Evolutionary conservation across 1,140 invertebrate genomes (phyloP).

Genomic region (Drosophila orena): DNA sequence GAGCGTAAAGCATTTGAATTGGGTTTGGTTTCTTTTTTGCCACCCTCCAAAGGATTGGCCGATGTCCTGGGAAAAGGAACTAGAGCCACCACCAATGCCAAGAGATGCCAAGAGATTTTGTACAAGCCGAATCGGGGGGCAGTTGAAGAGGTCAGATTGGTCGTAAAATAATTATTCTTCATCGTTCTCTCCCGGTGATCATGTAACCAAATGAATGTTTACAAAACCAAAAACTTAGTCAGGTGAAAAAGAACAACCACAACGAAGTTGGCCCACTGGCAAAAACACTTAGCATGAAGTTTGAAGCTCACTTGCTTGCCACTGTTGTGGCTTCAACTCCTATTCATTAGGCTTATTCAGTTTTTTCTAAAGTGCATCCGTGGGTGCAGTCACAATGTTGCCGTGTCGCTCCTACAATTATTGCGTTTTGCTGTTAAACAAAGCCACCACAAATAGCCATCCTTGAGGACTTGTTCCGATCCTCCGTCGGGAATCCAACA

Average conservation of each 20-base stretch:
- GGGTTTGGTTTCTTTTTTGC: not conserved
- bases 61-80: not conserved
- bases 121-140: not conserved
- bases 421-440: slow-evolving; percentile 76
- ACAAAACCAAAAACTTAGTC: slow-evolving; percentile 19
- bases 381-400: slow-evolving; percentile 20
- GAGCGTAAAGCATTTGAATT: slow-evolving; percentile 76
- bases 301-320: too few relatives aligned
- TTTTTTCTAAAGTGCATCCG: not conserved
- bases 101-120: not conserved
- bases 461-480: slow-evolving; percentile 11
- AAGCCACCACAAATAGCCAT: slow-evolving; percentile 39
- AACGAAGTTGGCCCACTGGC: not conserved
- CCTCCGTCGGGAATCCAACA: not conserved
- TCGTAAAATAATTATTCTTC: slow-evolving; percentile 8
- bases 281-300: not conserved
- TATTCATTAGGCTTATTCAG: too few relatives aligned
- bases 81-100: not conserved
- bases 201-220: slow-evolving; percentile 29
- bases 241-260: not conserved
- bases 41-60: slow-evolving; percentile 26
- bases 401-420: slow-evolving; percentile 56
- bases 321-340: too few relatives aligned
- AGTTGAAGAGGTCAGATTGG: not conserved
- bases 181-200: slow-evolving; percentile 4